These are phyloP conservation scores for Thaumetopoea pityocampa DNA, from an alignment of 1,140 invertebrate species.

Conservation along the genomic window DNA sequence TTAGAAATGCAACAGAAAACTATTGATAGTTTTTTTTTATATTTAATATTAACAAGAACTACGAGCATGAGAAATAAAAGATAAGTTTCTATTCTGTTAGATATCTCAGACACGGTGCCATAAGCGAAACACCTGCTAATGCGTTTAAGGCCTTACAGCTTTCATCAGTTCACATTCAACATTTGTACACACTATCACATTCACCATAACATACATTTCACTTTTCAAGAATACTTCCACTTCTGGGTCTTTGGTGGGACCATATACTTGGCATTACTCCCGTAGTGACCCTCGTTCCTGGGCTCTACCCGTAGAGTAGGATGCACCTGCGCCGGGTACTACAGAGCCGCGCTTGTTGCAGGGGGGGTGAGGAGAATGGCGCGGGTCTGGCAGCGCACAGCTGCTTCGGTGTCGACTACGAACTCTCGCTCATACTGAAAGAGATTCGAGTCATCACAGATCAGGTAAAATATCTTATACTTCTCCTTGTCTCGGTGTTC, in stretches of 20 bases:
- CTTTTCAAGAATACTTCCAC: slow-evolving; percentile 22
- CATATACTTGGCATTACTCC: slow-evolving; percentile 57
- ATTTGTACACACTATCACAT: slow-evolving; percentile 25
- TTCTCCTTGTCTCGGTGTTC: no score
- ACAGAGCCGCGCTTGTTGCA: slow-evolving; percentile 47
- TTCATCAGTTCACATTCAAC: slow-evolving; percentile 25
- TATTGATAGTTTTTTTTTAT: no score
- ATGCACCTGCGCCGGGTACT: slow-evolving; percentile 27
- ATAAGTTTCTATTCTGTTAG: no score
- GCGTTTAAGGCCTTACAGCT: slow-evolving; percentile 57
- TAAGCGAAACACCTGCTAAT: no score
- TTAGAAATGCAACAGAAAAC: no score
- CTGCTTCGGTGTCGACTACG: slow-evolving; percentile 87
- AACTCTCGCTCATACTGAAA: slow-evolving; percentile 95
- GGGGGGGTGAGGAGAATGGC: slow-evolving; percentile 78
- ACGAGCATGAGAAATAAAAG: no score
- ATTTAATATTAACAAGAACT: no score
- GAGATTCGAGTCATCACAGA: slow-evolving; percentile 91
- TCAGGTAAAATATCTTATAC: slow-evolving; percentile 77
- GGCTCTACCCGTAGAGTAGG: slow-evolving; percentile 59
- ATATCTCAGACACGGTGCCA: no score
- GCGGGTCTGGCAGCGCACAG: slow-evolving; percentile 79
- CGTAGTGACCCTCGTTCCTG: slow-evolving; percentile 65
- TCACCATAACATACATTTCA: slow-evolving; percentile 22
- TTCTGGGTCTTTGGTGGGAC: slow-evolving; percentile 47